A percentile compares a stretch with the other conserved stretches of the same genome.
These are phyloP conservation scores for Ochotona princeps DNA, from an alignment of 2,113 vertebrate species.

Conservation along the genomic window DNA sequence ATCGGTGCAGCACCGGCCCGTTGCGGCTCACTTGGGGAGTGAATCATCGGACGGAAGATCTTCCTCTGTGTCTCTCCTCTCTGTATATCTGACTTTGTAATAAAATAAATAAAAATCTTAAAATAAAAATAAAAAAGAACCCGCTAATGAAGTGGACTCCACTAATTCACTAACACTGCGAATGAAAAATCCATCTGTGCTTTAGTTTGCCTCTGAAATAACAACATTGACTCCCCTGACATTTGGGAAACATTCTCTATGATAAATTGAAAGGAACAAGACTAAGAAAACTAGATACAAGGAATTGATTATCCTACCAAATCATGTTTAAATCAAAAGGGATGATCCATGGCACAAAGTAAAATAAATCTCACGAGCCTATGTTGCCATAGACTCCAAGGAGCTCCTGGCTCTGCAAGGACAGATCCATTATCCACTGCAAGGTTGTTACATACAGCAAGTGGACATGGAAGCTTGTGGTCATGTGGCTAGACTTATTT, in stretches of 20 bases:
- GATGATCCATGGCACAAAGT: background rate
- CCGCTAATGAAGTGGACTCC: too few relatives aligned
- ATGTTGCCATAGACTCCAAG: background rate
- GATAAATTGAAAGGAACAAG: constrained; percentile 23
- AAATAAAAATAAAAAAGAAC: too few relatives aligned
- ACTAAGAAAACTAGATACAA: background rate
- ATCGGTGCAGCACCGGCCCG: too few relatives aligned
- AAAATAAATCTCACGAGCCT: background rate
- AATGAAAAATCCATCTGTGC: background rate
- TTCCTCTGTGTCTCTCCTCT: too few relatives aligned
- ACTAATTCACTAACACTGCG: background rate
- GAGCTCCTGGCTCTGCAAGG: background rate
- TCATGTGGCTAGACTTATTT: background rate
- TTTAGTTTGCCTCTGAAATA: constrained; percentile 43
- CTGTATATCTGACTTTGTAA: too few relatives aligned
- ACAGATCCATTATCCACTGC: background rate
- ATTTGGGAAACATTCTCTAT: background rate
- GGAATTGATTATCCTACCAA: constrained; percentile 22
- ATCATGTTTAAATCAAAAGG: constrained; percentile 13
- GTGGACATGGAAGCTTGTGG: background rate
- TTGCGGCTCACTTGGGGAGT: too few relatives aligned
- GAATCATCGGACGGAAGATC: too few relatives aligned
- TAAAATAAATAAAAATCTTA: too few relatives aligned
- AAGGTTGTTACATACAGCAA: background rate
- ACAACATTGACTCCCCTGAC: background rate